Conservation (phyloP, 2,797 vertebrate genomes). For the Phoxinus dragarum region DNA sequence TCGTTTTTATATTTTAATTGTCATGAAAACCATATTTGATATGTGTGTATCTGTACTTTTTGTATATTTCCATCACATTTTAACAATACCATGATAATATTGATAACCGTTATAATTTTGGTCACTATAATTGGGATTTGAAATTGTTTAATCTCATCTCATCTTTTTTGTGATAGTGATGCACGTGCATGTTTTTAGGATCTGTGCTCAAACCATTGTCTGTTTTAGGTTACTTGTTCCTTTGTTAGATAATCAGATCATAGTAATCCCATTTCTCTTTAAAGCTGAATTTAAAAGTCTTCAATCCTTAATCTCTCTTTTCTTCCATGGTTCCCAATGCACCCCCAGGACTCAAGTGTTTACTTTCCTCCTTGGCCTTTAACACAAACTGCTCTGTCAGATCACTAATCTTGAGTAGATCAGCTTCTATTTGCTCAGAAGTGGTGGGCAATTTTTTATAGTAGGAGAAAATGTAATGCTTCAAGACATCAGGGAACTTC, state of each 20-base stretch:
- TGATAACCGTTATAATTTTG: background rate
- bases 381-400: slow-evolving; percentile 42
- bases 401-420: background rate
- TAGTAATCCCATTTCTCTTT: slow-evolving; percentile 25
- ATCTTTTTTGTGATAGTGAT: background rate
- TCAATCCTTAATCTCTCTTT: background rate
- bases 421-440: slow-evolving; percentile 8
- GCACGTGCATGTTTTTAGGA: background rate
- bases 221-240: slow-evolving; percentile 10
- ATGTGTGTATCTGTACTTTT: background rate
- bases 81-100: background rate
- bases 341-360: background rate
- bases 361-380: slow-evolving; percentile 16
- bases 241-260: slow-evolving; percentile 23
- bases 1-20: background rate
- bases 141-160: background rate
- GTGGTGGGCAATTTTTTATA: background rate
- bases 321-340: slow-evolving; percentile 11
- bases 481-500: background rate
- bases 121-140: background rate
- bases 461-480: slow-evolving; percentile 21
- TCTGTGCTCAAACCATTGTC: background rate
- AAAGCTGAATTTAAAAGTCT: slow-evolving; percentile 2
- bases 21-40: background rate
- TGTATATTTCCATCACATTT: background rate